phyloP scores from a whole-genome alignment of 2,113 vertebrate genomes.

The Apteryx mantelli region DNA sequence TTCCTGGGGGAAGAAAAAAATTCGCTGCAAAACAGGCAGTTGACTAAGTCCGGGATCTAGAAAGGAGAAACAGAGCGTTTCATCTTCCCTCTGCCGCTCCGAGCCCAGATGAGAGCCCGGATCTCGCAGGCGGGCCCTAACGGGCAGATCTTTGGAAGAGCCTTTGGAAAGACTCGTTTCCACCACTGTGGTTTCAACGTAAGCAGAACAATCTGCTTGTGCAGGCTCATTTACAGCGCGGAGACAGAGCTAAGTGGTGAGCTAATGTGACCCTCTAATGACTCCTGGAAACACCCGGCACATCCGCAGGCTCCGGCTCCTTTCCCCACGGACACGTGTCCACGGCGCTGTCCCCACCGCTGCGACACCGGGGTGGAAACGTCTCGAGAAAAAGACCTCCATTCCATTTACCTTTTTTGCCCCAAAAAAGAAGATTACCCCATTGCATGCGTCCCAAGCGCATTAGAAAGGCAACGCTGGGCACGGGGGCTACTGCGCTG shows the following conservation, averaged over 20 bases:
- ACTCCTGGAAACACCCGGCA: not conserved
- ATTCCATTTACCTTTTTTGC: too few relatives aligned
- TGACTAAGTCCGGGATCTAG: not conserved
- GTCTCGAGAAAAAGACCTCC: too few relatives aligned
- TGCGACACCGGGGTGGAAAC: not conserved
- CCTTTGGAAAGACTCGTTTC: conserved; percentile 26
- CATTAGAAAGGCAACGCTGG: too few relatives aligned
- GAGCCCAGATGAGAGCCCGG: not conserved
- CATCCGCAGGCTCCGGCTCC: rapidly evolving
- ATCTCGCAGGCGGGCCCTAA: not conserved
- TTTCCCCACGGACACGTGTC: rapidly evolving
- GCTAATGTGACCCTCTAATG: not conserved
- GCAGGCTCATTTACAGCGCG: conserved; percentile 15
- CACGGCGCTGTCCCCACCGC: not conserved
- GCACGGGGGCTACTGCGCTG: too few relatives aligned
- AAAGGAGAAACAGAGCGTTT: conserved; percentile 42
- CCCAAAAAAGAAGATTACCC: too few relatives aligned
- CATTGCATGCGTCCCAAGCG: too few relatives aligned
- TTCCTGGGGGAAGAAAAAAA: not conserved
- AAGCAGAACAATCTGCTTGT: not conserved
- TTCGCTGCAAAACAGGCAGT: not conserved
- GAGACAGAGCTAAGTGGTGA: conserved; percentile 20
- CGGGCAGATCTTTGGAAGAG: not conserved
- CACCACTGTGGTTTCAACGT: conserved; percentile 1
- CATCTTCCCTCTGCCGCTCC: not conserved